Conservation (phyloP, 2,888 invertebrate genomes). For the Epinotia ramella region DNA sequence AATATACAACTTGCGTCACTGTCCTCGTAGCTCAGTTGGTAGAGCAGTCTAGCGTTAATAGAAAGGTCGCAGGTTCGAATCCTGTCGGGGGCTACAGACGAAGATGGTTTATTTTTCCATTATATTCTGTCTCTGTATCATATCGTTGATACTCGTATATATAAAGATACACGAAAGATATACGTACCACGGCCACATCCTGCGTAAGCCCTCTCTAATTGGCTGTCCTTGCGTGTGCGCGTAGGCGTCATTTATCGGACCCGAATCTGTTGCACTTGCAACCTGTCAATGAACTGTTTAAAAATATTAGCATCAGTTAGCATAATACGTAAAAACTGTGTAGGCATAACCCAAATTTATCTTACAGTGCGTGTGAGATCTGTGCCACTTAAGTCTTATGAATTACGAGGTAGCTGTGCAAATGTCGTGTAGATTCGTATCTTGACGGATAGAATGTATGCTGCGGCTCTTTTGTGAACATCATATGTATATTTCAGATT, state of each 20-base stretch:
- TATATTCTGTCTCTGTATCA: too few relatives aligned
- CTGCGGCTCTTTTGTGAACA: conserved; percentile 15
- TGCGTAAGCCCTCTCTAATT: conserved; percentile 17
- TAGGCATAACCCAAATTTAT: conserved; percentile 65
- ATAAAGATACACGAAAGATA: too few relatives aligned
- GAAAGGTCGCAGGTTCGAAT: too few relatives aligned
- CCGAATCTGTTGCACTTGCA: conserved; percentile 48
- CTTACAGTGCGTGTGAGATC: conserved; percentile 40
- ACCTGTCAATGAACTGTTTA: conserved; percentile 59
- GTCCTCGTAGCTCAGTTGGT: too few relatives aligned
- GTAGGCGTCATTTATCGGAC: conserved; percentile 38
- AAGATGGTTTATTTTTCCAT: too few relatives aligned
- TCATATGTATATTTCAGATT: conserved; percentile 26
- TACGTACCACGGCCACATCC: background rate
- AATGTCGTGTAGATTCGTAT: conserved; percentile 36
- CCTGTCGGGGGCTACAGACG: too few relatives aligned
- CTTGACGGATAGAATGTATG: conserved; percentile 27
- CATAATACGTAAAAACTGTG: conserved; percentile 53
- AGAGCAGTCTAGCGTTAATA: too few relatives aligned
- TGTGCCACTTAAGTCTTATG: conserved; percentile 24
- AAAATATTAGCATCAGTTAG: conserved; percentile 65
- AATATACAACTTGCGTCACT: too few relatives aligned
- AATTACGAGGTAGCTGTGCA: conserved; percentile 31
- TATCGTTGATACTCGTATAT: too few relatives aligned
- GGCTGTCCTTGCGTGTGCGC: conserved; percentile 8